Percentiles rank a stretch among this genome's conserved stretches.
Conservation (phyloP, 2,113 vertebrate genomes). For the Arothron firmamentum region DNA sequence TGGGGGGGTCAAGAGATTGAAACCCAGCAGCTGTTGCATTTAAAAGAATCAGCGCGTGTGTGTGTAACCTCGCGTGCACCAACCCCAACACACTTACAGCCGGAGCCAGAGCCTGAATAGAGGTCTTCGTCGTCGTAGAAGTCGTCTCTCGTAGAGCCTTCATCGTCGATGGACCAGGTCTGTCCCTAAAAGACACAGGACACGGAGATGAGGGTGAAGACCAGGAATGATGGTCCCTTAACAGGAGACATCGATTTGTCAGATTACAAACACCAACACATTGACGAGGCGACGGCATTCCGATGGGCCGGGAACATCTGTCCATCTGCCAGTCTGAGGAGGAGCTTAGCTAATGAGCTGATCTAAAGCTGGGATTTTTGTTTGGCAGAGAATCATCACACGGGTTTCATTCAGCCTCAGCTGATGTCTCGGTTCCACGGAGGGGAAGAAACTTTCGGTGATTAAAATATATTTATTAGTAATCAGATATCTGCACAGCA, state of each 20-base stretch:
- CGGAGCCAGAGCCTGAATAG: slow-evolving; percentile 79
- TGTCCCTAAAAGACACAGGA: slow-evolving; percentile 62
- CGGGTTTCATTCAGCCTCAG: slow-evolving; percentile 27
- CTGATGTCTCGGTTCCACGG: slow-evolving; percentile 29
- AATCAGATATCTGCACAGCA: too few relatives aligned
- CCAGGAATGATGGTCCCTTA: slow-evolving; percentile 11
- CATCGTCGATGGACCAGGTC: slow-evolving; percentile 60
- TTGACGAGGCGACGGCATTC: slow-evolving; percentile 22
- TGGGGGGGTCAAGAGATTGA: slow-evolving; percentile 63
- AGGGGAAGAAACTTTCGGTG: not conserved
- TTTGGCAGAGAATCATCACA: slow-evolving; percentile 53
- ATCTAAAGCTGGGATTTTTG: slow-evolving; percentile 52
- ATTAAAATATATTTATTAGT: too few relatives aligned
- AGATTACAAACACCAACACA: slow-evolving; percentile 53
- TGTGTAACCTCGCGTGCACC: slow-evolving; percentile 27
- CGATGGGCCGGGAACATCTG: slow-evolving; percentile 59
- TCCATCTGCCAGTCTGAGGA: slow-evolving; percentile 44
- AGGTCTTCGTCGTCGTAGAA: slow-evolving; percentile 77
- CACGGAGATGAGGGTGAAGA: slow-evolving; percentile 33
- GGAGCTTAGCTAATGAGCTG: slow-evolving; percentile 52
- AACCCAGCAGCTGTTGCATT: slow-evolving; percentile 64
- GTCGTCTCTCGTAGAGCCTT: slow-evolving; percentile 71
- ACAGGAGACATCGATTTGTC: slow-evolving; percentile 55
- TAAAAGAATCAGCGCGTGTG: slow-evolving; percentile 52
- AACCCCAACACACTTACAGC: slow-evolving; percentile 69